Evolutionary conservation across 2,888 invertebrate genomes (phyloP), one percentile per base, ranked within the genome.

Genomic region (Conchocele bisecta): DNA sequence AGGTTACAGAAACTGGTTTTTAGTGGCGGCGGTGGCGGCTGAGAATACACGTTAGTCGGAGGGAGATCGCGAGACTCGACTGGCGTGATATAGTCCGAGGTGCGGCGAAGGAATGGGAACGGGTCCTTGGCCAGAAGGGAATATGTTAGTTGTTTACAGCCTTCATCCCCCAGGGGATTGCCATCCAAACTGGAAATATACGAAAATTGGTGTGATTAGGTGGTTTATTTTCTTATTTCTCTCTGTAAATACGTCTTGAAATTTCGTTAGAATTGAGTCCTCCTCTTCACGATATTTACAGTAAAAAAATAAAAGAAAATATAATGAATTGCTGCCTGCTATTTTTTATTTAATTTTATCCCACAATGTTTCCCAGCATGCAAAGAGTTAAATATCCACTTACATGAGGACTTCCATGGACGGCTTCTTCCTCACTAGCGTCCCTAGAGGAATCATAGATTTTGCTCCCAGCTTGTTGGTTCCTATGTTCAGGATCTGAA

Each of bases 401-500:
- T 82, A 88, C 88, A 85, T 75, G 15, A 88, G 59, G 17, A 85
- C 78, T 28, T 84, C 81, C 15, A 88, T 67, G n/a, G 79, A 73
- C 6, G 84, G 82, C 41, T 84, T 86, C 13, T 64, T 67, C 41
- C 76, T 82, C 37, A 87, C 50, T 6, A 80, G 50, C 4, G 75
- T 70, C 2, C 81, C 72, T 1, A 88, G 54, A 29, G 80, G 67
- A 5, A 61, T 50, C 46, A 82, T 78, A 42, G 84, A 80, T 3
- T 59, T 61, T 17, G 75, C 59, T 9, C 71, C 81, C 42, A 89
- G 57, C 31, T 76, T 68, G 71, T 88, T 89, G 20, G 79, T 58
- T 64, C 84, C 84, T 28, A 89, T 74, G 72, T 88, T 88, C 41
- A 89, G 41, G 61, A 88, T 70, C 83, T 84, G 66, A 9, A 60